Evolutionary conservation across 2,797 vertebrate genomes (phyloP).

Genomic region (Rhynchotus rufescens): DNA sequence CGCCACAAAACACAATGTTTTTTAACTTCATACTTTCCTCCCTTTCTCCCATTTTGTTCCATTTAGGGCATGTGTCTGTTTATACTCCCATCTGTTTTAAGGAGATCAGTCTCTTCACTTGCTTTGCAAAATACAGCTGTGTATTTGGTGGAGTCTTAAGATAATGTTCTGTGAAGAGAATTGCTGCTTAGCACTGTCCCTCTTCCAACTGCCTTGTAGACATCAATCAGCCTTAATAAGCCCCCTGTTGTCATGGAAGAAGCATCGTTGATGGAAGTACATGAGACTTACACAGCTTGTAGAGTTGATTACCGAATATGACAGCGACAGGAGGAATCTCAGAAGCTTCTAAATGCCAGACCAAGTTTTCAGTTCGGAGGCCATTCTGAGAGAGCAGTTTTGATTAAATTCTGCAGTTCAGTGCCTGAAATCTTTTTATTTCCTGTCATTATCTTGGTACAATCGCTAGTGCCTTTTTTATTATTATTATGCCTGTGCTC

Average conservation of each 20-base stretch:
- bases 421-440: conserved; percentile 14
- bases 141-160: fast-evolving
- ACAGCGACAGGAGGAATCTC: neutral
- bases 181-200: neutral
- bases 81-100: neutral
- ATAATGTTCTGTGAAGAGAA: neutral
- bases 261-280: neutral
- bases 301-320: fast-evolving
- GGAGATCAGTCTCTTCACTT: fast-evolving
- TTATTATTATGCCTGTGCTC: conserved; percentile 56
- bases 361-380: neutral
- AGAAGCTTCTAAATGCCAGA: neutral
- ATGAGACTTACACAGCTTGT: fast-evolving
- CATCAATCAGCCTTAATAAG: neutral
- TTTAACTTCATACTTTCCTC: neutral
- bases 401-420: conserved; percentile 11
- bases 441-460: conserved; percentile 27
- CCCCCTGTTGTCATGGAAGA: neutral
- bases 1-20: neutral
- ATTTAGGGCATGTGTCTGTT: fast-evolving
- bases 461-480: neutral
- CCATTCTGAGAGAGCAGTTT: neutral
- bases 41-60: neutral
- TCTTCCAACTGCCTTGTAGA: neutral
- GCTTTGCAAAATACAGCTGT: neutral